These are phyloP conservation scores for Apeltes quadracus DNA, from an alignment of 2,113 vertebrate species.

Conservation along the genomic window DNA sequence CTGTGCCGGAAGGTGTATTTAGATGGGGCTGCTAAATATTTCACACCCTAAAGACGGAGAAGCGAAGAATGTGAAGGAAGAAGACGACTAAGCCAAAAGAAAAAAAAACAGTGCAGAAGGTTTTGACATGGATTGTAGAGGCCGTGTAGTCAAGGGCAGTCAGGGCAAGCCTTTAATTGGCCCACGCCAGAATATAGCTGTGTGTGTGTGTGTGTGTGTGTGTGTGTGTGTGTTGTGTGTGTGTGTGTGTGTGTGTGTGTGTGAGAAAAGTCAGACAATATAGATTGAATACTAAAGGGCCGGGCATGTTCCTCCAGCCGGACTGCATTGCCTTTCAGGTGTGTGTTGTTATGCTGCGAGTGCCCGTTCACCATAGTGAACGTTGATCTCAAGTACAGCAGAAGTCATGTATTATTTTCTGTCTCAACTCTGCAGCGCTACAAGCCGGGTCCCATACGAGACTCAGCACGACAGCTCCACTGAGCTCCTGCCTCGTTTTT, in stretches of 20 bases:
- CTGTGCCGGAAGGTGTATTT: conserved; percentile 67
- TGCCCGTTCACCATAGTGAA: conserved; percentile 46
- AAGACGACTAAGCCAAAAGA: conserved; percentile 27
- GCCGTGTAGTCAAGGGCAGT: conserved; percentile 72
- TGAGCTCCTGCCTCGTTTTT: conserved; percentile 58
- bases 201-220: conserved; percentile 28
- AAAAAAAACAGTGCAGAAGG: conserved; percentile 48
- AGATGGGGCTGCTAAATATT: conserved; percentile 81
- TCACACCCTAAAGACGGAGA: conserved; percentile 63
- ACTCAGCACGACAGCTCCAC: conserved; percentile 50
- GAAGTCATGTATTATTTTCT: conserved; percentile 58
- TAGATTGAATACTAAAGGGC: conserved; percentile 53
- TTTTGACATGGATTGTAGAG: conserved; percentile 72
- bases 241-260: conserved; percentile 20
- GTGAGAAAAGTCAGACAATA: conserved; percentile 12
- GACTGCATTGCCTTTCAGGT: conserved; percentile 50
- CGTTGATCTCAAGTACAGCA: conserved; percentile 62
- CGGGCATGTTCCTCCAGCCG: conserved; percentile 53
- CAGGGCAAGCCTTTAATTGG: conserved; percentile 75
- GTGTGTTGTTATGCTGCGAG: conserved; percentile 63
- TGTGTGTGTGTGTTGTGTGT: conserved; percentile 35
- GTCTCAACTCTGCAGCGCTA: conserved; percentile 20
- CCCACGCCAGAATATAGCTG: conserved; percentile 57
- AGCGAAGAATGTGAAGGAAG: conserved; percentile 30
- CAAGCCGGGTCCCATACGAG: conserved; percentile 51